These are phyloP conservation scores for Zaprionus tsacasi DNA, from an alignment of 1,140 invertebrate genomes.

Conservation along the genomic window DNA sequence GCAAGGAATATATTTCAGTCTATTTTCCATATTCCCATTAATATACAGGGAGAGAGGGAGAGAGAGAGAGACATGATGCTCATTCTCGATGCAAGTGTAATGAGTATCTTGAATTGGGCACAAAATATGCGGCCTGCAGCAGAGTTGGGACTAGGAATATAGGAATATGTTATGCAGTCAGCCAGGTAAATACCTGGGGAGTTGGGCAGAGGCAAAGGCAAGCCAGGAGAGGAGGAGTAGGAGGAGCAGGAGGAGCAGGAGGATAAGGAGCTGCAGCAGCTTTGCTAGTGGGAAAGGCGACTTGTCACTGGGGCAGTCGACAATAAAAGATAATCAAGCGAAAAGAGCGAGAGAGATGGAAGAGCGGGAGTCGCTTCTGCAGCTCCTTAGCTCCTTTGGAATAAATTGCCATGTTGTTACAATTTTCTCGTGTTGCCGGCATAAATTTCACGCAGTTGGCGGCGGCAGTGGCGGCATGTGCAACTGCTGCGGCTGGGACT, in stretches of 20 bases:
- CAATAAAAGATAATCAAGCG: constrained; percentile 73
- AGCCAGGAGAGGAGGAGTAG: background rate
- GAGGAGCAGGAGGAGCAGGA: background rate
- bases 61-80: constrained; percentile 22
- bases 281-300: constrained; percentile 11
- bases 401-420: constrained; percentile 81
- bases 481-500: constrained; percentile 19
- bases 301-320: constrained; percentile 52
- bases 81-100: constrained; percentile 67
- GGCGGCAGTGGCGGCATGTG: constrained; percentile 10
- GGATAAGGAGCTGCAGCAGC: background rate
- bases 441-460: constrained; percentile 58
- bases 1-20: background rate
- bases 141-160: constrained; percentile 24
- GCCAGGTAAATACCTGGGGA: constrained; percentile 43
- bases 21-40: constrained; percentile 5
- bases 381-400: constrained; percentile 59
- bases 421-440: constrained; percentile 76
- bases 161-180: constrained; percentile 61
- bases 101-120: constrained; percentile 37
- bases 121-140: constrained; percentile 27
- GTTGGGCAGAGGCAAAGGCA: background rate
- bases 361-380: background rate
- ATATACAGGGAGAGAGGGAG: constrained; percentile 16
- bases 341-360: too few species aligned